A percentile compares a stretch with the other conserved stretches of the same genome.
Conservation (phyloP, 2,113 vertebrate genomes). For the mouse (Mus musculus) region DNA sequence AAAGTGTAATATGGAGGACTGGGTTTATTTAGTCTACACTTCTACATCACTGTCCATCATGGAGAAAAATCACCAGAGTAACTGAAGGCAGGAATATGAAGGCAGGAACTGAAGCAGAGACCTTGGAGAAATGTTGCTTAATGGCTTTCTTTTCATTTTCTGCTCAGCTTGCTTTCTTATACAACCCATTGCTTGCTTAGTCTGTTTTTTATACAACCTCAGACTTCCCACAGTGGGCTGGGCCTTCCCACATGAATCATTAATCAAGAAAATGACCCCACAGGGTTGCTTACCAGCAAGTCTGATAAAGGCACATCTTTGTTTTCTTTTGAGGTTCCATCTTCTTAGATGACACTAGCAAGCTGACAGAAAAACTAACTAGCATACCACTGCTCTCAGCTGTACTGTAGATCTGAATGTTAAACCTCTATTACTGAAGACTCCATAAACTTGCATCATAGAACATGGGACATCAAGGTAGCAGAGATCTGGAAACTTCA, state of each 20-base stretch:
- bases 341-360: not conserved
- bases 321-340: not conserved
- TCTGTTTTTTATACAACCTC: not conserved
- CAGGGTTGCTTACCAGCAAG: not conserved
- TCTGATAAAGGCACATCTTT: not conserved
- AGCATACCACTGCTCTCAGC: not conserved
- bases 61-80: not conserved
- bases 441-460: not conserved
- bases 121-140: too few species aligned
- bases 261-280: not conserved
- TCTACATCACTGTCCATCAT: not conserved
- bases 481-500: not conserved
- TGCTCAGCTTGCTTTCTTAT: not conserved
- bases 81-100: not conserved
- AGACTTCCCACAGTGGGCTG: not conserved
- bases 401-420: not conserved
- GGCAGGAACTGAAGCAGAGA: not conserved
- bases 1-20: not conserved
- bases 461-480: not conserved
- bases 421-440: not conserved
- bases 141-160: not conserved
- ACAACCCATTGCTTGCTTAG: not conserved
- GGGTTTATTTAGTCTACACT: not conserved
- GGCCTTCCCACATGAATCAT: not conserved
- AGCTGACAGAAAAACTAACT: not conserved